phyloP scores from a whole-genome alignment of 2,113 vertebrate species.

The Scartelaos histophorus region DNA sequence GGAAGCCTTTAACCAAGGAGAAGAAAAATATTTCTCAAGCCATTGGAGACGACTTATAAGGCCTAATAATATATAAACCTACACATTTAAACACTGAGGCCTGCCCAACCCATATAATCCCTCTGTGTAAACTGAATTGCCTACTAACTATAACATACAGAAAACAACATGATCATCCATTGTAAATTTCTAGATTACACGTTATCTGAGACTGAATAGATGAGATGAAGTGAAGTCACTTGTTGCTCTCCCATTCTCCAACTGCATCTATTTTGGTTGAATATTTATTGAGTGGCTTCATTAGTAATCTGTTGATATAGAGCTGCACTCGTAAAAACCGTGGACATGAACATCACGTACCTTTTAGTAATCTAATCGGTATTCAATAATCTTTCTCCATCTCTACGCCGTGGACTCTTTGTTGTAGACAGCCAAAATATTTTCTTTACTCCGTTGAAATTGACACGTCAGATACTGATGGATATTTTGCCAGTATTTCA shows the following conservation, averaged over 20 bases:
- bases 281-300: background rate
- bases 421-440: background rate
- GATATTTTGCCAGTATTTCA: background rate
- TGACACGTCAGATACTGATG: background rate
- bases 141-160: background rate
- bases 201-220: background rate
- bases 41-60: conserved; percentile 21
- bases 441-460: background rate
- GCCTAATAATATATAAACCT: background rate
- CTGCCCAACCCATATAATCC: background rate
- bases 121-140: background rate
- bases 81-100: conserved; percentile 8
- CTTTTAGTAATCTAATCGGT: conserved; percentile 50
- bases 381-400: conserved; percentile 34
- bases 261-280: background rate
- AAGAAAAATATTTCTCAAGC: conserved; percentile 10
- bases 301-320: background rate
- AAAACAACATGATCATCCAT: background rate
- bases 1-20: background rate
- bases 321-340: background rate
- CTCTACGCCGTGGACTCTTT: conserved; percentile 28
- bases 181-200: background rate
- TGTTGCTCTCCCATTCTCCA: background rate
- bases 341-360: conserved; percentile 62
- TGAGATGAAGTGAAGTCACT: background rate